phyloP scores from a whole-genome alignment of 2,797 vertebrate genomes.

The Chaunax sp. region DNA sequence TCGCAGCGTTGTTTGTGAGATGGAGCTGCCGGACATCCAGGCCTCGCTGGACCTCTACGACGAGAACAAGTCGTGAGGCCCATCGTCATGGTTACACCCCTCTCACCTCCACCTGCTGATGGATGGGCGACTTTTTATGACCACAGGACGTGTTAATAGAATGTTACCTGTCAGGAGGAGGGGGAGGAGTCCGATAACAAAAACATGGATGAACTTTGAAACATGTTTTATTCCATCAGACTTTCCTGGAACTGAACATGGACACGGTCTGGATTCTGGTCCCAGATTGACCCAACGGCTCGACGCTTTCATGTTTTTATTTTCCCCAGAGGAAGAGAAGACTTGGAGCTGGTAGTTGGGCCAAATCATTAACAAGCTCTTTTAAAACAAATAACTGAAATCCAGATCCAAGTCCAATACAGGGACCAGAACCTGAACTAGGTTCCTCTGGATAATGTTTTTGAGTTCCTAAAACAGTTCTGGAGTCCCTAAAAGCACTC shows the following conservation, averaged over 20 bases:
- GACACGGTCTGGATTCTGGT: constrained; percentile 1
- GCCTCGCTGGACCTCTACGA: constrained; percentile 93
- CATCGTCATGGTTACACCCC: constrained; percentile 39
- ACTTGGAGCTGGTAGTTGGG: background rate
- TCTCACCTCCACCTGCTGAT: constrained; percentile 22
- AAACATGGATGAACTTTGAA: constrained; percentile 20
- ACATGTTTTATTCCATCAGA: constrained; percentile 38
- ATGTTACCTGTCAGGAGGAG: constrained; percentile 5
- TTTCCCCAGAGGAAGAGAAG: constrained; percentile 3
- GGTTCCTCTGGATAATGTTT: background rate
- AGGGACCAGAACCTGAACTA: constrained; percentile 1
- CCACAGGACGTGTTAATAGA: constrained; percentile 7
- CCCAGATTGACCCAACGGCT: constrained; percentile 7
- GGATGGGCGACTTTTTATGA: constrained; percentile 6
- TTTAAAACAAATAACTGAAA: background rate
- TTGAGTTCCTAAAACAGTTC: background rate
- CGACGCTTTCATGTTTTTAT: constrained; percentile 1
- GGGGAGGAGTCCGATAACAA: constrained; percentile 5
- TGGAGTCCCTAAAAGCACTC: background rate
- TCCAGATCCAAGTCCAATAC: background rate
- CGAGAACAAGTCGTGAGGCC: constrained; percentile 95
- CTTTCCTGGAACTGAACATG: constrained; percentile 31
- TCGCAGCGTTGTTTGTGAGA: constrained; percentile 90
- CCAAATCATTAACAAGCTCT: background rate
- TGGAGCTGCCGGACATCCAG: constrained; percentile 93